Base-by-base conservation (phyloP, 2,113 vertebrate genomes). In the Festucalex cinctus region DNA sequence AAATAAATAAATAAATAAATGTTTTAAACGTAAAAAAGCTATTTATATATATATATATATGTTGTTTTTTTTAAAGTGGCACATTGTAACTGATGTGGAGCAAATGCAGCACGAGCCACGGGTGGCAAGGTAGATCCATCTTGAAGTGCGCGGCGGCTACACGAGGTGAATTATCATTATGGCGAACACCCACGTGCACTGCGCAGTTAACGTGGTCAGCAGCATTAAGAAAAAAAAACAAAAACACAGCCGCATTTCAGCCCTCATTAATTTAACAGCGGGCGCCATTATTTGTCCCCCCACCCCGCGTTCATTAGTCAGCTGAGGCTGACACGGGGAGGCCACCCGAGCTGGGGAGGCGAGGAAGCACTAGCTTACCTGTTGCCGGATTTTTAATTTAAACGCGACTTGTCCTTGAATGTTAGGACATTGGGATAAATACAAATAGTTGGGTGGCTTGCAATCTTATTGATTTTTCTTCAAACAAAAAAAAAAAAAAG, bases 351-450 rank as follows among this genome's bases (percentile, higher is more conserved):
- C 78, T 61, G 79, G 70, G 74, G 80, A 79, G 79, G 66, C 58
- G 59, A 85, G 73, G 78, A 82, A 78, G 59, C 79, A 83, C 72
- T 74, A 65, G 24, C 17, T 65, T 76, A 91, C 86, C 69, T 83
- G 88, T 91, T 79, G 84, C 88, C 91, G 90, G 44, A 91, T 91
- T 92, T 92, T 92, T 92, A 93, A 91, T 93, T 81, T 90, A 93
- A 93, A 93, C 58, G 94, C 91, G 93, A 92, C 87, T 93, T 94
- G 60, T 91, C 88, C 90, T 92, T 90, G 78, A 92, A 92, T 95
- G 94, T 95, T 92, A 93, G 91, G 91, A 92, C 91, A 94, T 88
- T 93, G 91, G 95, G 94, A 95, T 95, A 96, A 95, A 95, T 94
- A 94, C 94, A 87, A 89, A 90, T 89, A 87, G 88, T 87, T 89